Conservation (phyloP, 2,888 invertebrate species). For the Eulithis prunata region DNA sequence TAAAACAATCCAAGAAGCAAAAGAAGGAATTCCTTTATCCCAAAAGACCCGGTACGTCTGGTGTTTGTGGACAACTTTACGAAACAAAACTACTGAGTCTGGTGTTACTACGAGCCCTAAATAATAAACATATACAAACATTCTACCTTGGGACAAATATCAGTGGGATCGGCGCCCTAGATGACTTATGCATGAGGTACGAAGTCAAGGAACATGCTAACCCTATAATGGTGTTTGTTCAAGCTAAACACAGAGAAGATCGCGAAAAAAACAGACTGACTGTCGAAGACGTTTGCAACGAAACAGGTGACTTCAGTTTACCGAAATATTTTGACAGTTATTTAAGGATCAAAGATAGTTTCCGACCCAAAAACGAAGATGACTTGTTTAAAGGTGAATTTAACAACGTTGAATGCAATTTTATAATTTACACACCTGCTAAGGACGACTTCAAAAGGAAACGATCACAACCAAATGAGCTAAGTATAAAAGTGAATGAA, state of each 20-base stretch:
- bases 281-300: conserved; percentile 44
- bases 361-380: conserved; percentile 41
- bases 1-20: conserved; percentile 14
- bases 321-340: conserved; percentile 53
- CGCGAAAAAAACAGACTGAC: conserved; percentile 47
- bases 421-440: conserved; percentile 52
- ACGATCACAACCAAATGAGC: conserved; percentile 24
- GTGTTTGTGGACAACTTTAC: conserved; percentile 40
- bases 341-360: conserved; percentile 49
- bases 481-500: conserved; percentile 42
- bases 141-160: conserved; percentile 53
- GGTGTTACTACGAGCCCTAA: conserved; percentile 48
- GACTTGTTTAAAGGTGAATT: conserved; percentile 50
- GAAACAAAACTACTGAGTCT: conserved; percentile 51
- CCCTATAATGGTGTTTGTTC: conserved; percentile 48
- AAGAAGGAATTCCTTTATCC: conserved; percentile 21
- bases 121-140: conserved; percentile 44
- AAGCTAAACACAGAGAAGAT: conserved; percentile 54
- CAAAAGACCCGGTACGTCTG: conserved; percentile 39
- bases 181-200: conserved; percentile 53
- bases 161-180: conserved; percentile 51
- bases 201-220: conserved; percentile 35
- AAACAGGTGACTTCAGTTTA: conserved; percentile 46
- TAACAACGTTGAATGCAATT: conserved; percentile 45
- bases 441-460: conserved; percentile 46